Evolutionary conservation across 2,888 invertebrate genomes (phyloP), one percentile per base, ranked within the genome.

Genomic region (Cheiracanthium punctorium): DNA sequence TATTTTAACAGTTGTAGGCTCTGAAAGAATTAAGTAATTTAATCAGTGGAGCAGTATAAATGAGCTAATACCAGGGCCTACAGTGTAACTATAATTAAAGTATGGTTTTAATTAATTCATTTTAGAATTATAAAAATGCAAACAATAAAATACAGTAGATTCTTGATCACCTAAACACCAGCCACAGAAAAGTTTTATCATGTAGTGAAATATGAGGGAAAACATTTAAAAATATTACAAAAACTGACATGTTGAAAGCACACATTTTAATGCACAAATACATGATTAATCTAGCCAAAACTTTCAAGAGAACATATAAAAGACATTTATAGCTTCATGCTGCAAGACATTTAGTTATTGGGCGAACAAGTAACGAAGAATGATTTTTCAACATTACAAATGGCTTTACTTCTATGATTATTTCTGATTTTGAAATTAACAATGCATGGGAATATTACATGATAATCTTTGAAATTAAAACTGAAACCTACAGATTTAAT

Each of bases 21-120:
- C 69, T 69, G 69, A 69, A 69, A 20, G 20, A 67, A 30, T 24
- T 24, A n/a, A 67, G 14, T n/a, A 12, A 67, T 20, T 30, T 30
- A 14, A 69, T n/a, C 37, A 33, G 37, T 5, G 8, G n/a, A 12
- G 5, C 5, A 24, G 5, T n/a, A 33, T 20, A 69, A 69, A 69
- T 20, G 69, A 69, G 69, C 69, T 67, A 69, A n/a, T 20, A 69
- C 69, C 69, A 69, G 69, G 69, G 69, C 69, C 69, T 69, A 69
- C 33, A 20, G 10, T 37, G 37, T 37, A 37, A 7, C 37, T 37
- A 37, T 7, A 37, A 7, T 7, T 10, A 37, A 37, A 10, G 37
- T n/a, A n/a, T n/a, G n/a, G n/a, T n/a, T n/a, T n/a, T n/a, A n/a
- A n/a, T n/a, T n/a, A n/a, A n/a, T n/a, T n/a, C 37, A 37, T 37